Percentiles rank a stretch among this genome's conserved stretches.
These are phyloP conservation scores for Chauna torquata DNA, from an alignment of 2,113 vertebrate species.

Conservation along the genomic window DNA sequence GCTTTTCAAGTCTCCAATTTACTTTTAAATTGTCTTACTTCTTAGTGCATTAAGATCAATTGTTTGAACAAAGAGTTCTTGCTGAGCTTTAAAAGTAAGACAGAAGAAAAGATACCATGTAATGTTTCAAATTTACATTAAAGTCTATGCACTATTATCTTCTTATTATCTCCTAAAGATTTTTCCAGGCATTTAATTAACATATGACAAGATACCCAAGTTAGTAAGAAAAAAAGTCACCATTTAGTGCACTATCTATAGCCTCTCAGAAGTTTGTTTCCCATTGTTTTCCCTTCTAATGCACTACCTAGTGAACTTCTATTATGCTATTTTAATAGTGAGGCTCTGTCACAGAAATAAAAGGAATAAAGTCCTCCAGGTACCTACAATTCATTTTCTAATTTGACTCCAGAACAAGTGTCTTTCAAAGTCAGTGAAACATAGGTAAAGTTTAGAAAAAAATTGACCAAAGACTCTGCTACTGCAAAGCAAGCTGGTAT, in stretches of 20 bases:
- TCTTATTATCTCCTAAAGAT: slow-evolving; percentile 64
- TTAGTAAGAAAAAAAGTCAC: slow-evolving; percentile 6
- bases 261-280: slow-evolving; percentile 42
- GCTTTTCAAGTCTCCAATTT: slow-evolving; percentile 18
- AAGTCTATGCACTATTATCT: slow-evolving; percentile 50
- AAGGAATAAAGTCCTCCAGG: slow-evolving; percentile 30
- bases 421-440: slow-evolving; percentile 23
- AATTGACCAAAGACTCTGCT: background rate
- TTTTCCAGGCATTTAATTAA: slow-evolving; percentile 67
- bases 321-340: slow-evolving; percentile 52
- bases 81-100: slow-evolving; percentile 40
- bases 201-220: slow-evolving; percentile 64
- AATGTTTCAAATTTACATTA: slow-evolving; percentile 64
- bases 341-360: slow-evolving; percentile 43
- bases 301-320: slow-evolving; percentile 11
- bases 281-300: slow-evolving; percentile 56
- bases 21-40: slow-evolving; percentile 51
- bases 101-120: background rate
- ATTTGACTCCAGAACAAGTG: background rate
- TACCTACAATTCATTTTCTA: slow-evolving; percentile 4
- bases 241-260: slow-evolving; percentile 62
- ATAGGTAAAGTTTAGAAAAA: background rate
- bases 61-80: slow-evolving; percentile 31
- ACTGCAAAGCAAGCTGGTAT: background rate
- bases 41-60: slow-evolving; percentile 44